Evolutionary conservation across 2,113 vertebrate genomes (phyloP).

Genomic region (Hippocampus comes): DNA sequence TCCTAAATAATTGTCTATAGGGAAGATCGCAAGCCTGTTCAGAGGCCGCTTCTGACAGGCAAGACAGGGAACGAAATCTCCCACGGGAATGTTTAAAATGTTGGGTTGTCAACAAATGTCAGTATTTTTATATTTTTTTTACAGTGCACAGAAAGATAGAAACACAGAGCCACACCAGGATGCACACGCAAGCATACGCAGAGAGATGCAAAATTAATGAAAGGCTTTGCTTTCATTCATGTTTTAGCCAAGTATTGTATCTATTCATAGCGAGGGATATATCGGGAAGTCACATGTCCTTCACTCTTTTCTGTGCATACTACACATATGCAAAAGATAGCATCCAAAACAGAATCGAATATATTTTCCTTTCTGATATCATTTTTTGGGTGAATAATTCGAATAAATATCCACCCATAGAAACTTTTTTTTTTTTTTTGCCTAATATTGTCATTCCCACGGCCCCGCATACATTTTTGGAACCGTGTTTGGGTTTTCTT

Average conservation of each 20-base stretch:
- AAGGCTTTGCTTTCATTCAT: background rate
- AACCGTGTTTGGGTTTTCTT: constrained; percentile 52
- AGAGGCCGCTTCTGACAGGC: too few relatives aligned
- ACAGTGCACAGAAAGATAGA: too few relatives aligned
- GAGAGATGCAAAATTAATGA: background rate
- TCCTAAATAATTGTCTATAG: too few relatives aligned
- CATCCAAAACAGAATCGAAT: background rate
- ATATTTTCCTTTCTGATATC: background rate
- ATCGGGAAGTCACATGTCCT: background rate
- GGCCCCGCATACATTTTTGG: constrained; percentile 25
- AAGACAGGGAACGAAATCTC: too few relatives aligned
- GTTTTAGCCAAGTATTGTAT: background rate
- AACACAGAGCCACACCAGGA: background rate
- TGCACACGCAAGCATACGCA: background rate
- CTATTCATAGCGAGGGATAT: background rate
- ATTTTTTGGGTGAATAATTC: background rate
- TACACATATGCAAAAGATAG: background rate
- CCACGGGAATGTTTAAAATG: too few relatives aligned
- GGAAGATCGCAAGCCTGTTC: too few relatives aligned
- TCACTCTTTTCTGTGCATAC: background rate
- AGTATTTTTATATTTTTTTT: too few relatives aligned
- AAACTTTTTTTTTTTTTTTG: constrained; percentile 1
- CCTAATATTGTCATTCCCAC: constrained; percentile 51
- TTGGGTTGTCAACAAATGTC: too few relatives aligned
- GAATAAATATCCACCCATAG: background rate